Base-by-base conservation (phyloP, 2,888 invertebrate genomes). In the Serrognathus titanus region DNA sequence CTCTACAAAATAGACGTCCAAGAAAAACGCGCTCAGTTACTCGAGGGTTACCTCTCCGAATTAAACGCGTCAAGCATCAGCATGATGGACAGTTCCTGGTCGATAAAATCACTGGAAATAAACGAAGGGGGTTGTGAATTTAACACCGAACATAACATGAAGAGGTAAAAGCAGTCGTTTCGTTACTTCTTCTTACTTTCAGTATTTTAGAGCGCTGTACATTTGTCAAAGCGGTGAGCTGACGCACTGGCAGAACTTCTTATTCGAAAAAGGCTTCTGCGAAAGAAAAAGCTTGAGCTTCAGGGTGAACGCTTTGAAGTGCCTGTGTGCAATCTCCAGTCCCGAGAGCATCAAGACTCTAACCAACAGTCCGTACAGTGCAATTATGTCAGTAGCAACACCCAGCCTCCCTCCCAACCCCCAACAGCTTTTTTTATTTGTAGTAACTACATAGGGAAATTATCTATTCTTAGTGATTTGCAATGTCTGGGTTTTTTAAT, bases 1-100 rank as follows among this genome's bases (percentile, higher is more conserved):
- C 59, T 82, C 37, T 79, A 78, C 57, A 64, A 69, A n/a, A 65
- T 80, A 11, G 74, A 81, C 55, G 63, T 78, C 10, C 55, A 68
- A 3, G 69, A 75, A 51, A 69, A 79, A 10, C 74, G 77, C 45
- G 64, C 72, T 9, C 71, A 74, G 41, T 69, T 81, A 48, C 60
- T 82, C 16, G 68, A 74, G 7, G 73, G 73, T 53, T 80, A 76
- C 76, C 64, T 82, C 40, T 58, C 46, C 12, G 63, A 61, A 16
- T 11, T 20, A 43, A 11, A 43, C 20, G 9, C 43, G 1, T 12
- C 43, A 7, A 1, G 6, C 24, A 3, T 7, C 24, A 31, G 24
- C 24, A 6, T 31, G 6, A 3, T 1, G 1, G 24, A 5, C 24
- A 31, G 24, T 31, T 31, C 4, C 5, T 31, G 24, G 24, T 6